Evolutionary conservation across 1,140 invertebrate species (phyloP).

Genomic region (Cydia strobilella): DNA sequence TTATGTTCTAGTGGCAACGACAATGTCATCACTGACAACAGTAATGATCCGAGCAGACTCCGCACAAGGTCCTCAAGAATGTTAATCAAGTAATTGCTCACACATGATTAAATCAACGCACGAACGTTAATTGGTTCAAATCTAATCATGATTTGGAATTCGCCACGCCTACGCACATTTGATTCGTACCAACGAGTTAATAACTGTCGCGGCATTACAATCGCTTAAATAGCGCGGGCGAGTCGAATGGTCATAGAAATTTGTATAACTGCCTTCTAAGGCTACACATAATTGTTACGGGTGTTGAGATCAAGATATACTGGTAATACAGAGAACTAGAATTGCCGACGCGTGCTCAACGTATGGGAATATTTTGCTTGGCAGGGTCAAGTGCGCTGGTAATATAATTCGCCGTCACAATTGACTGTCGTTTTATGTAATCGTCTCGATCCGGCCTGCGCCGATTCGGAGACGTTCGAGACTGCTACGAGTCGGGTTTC

Average conservation of each 20-base stretch:
- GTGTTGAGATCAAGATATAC: not conserved
- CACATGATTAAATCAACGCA: constrained; percentile 24
- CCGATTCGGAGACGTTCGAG: not conserved
- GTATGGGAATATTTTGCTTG: constrained; percentile 27
- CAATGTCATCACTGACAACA: not conserved
- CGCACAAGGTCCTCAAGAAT: not conserved
- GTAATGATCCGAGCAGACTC: not conserved
- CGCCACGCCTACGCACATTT: constrained; percentile 25
- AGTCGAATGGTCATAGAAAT: not conserved
- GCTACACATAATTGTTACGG: not conserved
- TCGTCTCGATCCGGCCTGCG: constrained; percentile 14
- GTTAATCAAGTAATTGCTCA: constrained; percentile 13
- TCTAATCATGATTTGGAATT: constrained; percentile 27
- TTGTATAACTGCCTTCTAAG: not conserved
- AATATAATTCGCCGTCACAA: constrained; percentile 54
- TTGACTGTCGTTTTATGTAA: constrained; percentile 42
- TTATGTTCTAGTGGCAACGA: not conserved
- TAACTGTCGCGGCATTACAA: not conserved
- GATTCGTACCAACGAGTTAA: constrained; percentile 27
- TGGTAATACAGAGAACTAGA: not conserved
- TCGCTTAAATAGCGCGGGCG: not conserved
- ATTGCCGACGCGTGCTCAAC: not conserved
- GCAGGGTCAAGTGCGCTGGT: constrained; percentile 67
- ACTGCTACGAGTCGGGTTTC: not conserved
- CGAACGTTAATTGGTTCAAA: constrained; percentile 22